These are phyloP conservation scores for Microplitis manilae DNA, from an alignment of 2,888 invertebrate genomes.

Conservation along the genomic window DNA sequence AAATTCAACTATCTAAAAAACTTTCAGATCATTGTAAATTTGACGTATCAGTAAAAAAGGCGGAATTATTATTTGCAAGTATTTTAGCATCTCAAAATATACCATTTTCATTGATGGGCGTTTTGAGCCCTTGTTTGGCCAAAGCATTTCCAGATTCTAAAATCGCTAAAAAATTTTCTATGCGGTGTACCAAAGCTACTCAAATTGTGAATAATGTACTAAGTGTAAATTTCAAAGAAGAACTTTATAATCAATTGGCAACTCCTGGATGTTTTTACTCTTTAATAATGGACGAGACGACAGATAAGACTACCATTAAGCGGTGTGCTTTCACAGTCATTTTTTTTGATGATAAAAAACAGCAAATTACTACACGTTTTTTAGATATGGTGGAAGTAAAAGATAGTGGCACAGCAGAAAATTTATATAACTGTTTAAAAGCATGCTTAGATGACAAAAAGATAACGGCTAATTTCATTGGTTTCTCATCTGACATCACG, in stretches of 20 bases:
- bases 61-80: slow-evolving; percentile 29
- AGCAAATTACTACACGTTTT: slow-evolving; percentile 66
- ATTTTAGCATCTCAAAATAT: slow-evolving; percentile 48
- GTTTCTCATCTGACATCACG: slow-evolving; percentile 58
- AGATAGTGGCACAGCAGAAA: slow-evolving; percentile 43
- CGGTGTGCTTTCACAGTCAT: slow-evolving; percentile 25
- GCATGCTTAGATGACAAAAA: slow-evolving; percentile 45
- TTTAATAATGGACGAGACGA: slow-evolving; percentile 25
- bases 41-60: slow-evolving; percentile 19
- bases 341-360: slow-evolving; percentile 59
- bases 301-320: slow-evolving; percentile 13
- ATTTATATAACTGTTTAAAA: slow-evolving; percentile 44
- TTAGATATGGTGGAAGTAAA: slow-evolving; percentile 53
- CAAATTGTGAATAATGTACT: slow-evolving; percentile 27
- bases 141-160: slow-evolving; percentile 48
- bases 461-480: slow-evolving; percentile 54
- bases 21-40: slow-evolving; percentile 13
- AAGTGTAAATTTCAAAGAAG: slow-evolving; percentile 2
- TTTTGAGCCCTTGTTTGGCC: slow-evolving; percentile 42
- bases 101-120: slow-evolving; percentile 45
- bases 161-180: slow-evolving; percentile 39
- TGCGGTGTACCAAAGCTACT: slow-evolving; percentile 45
- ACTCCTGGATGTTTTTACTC: slow-evolving; percentile 19
- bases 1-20: not conserved
- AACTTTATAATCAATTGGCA: not conserved